Evolutionary conservation across 1,140 invertebrate species (phyloP), one percentile per base, ranked within the genome.

Genomic region (Asbolus verrucosus): DNA sequence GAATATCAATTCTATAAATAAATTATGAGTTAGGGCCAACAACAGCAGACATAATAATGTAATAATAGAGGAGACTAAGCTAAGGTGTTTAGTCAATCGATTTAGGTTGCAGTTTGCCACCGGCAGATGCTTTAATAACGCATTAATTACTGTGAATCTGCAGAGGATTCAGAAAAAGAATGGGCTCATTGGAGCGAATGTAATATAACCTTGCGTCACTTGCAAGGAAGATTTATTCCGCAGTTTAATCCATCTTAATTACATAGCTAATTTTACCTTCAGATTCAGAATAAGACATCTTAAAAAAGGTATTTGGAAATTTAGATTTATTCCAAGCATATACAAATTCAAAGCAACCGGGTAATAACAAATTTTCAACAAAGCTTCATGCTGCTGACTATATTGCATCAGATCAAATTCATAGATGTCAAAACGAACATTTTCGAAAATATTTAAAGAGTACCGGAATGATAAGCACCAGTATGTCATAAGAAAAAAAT

Each of bases 51-150:
- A 27, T 27, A 27, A 27, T 54, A 54, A 54, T 11, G 46, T 54
- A 27, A 54, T 46, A 46, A 46, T 9, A 16, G 6, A 6, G 38
- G 41, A 8, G 16, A 16, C 5, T 46, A 27, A 54, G 46, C n/a
- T 6, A 54, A 18, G 21, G 27, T 27, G 14, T 54, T 54, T 24
- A 24, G 46, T 19, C n/a, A n/a, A 73, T 75, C 65, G 54, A 73
- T 70, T 75, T 54, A 75, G 66, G 73, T 72, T 76, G 73, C 73
- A 73, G 69, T 77, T 76, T 77, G 73, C 70, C 75, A 77, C 46
- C 65, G 63, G 68, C 75, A 77, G 75, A 67, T 50, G 75, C 73
- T 75, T 77, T 77, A 77, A 75, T 77, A 77, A 69, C 70, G 71
- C 75, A 75, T 77, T 77, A 77, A 77, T 77, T 75, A 75, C 74